A percentile compares a stretch with the other conserved stretches of the same genome.
Evolutionary conservation across 2,113 vertebrate genomes (phyloP).

Genomic region (Sceloporus undulatus): DNA sequence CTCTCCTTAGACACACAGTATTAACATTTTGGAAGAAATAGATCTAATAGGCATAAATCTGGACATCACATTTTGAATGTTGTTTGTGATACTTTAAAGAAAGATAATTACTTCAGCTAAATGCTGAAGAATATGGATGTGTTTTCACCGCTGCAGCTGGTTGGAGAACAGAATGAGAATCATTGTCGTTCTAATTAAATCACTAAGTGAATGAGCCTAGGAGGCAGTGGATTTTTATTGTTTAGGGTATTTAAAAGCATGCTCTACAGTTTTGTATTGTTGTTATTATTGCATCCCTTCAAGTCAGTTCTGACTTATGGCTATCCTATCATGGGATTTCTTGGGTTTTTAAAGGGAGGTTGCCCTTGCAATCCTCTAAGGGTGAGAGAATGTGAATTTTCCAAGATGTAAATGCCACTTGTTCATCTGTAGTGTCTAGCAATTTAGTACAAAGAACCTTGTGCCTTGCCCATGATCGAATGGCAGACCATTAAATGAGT

Average conservation of each 20-base stretch:
- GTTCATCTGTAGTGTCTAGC: not conserved
- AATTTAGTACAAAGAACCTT: not conserved
- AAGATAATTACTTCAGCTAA: not conserved
- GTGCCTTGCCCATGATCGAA: no score
- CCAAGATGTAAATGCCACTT: not conserved
- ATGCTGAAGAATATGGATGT: not conserved
- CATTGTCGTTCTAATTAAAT: not conserved
- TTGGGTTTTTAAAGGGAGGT: no score
- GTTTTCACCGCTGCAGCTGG: not conserved
- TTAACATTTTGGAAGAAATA: slow-evolving; percentile 35
- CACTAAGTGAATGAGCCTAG: not conserved
- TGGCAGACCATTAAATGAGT: no score
- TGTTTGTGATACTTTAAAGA: no score
- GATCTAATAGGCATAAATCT: not conserved
- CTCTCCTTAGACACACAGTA: slow-evolving; percentile 3
- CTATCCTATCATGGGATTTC: no score
- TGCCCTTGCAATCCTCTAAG: no score
- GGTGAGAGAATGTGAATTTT: no score
- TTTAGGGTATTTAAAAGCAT: not conserved
- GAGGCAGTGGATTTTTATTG: not conserved
- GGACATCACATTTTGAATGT: not conserved
- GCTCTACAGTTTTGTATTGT: no score
- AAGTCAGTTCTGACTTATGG: no score
- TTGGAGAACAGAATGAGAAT: not conserved
- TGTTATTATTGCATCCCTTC: no score